phyloP scores from a whole-genome alignment of 2,113 vertebrate genomes.

The Dicerorhinus sumatrensis region DNA sequence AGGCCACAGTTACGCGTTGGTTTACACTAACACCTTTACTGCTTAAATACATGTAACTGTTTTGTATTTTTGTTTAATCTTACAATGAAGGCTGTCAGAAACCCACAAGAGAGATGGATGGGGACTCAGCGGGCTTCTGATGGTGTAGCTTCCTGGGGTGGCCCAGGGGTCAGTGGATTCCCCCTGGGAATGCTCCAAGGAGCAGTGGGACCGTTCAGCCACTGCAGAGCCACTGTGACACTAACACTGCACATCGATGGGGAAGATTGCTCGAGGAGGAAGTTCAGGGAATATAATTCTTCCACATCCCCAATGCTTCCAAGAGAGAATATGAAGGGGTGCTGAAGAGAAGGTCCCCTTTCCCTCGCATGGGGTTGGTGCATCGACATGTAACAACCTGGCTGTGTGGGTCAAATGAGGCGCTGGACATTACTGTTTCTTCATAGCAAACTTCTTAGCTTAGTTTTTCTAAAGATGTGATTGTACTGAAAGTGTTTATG shows the following conservation, averaged over 20 bases:
- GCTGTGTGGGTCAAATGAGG: fast-evolving
- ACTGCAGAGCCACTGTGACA: fast-evolving
- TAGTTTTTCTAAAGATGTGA: background rate
- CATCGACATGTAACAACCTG: fast-evolving
- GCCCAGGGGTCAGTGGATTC: background rate
- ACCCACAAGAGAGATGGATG: background rate
- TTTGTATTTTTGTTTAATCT: background rate
- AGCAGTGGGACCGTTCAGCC: background rate
- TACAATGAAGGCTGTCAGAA: background rate
- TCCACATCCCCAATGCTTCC: background rate
- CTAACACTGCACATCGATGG: fast-evolving
- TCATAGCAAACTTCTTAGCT: background rate
- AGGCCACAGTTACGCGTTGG: background rate
- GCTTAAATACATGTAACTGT: background rate
- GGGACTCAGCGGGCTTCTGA: background rate
- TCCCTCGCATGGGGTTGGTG: fast-evolving
- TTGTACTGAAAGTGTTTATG: background rate
- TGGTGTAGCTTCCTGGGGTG: background rate
- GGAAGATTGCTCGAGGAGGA: too few species aligned
- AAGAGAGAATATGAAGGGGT: background rate
- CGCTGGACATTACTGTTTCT: background rate
- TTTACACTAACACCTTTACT: background rate
- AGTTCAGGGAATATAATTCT: background rate
- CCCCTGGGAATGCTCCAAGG: too few species aligned
- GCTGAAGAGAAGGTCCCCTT: background rate